These are phyloP conservation scores for Caenorhabditis briggsae DNA, from an alignment of 1,140 invertebrate genomes.

Conservation along the genomic window DNA sequence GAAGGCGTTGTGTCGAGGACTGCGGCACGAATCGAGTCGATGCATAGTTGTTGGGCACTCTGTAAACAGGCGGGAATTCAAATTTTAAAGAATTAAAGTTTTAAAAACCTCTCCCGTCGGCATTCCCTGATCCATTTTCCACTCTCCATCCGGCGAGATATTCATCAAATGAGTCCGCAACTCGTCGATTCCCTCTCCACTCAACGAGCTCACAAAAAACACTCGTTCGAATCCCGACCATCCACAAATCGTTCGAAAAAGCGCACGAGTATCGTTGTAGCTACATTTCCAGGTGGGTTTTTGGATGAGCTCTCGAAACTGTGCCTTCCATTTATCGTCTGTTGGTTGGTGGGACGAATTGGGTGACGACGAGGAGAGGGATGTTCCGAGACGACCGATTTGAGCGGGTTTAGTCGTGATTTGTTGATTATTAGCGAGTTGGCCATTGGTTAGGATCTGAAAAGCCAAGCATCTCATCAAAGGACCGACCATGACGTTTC, in stretches of 20 bases:
- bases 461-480: conserved; percentile 2
- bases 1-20: conserved; percentile 59
- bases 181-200: conserved; percentile 73
- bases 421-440: conserved; percentile 63
- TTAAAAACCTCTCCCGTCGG: conserved; percentile 28
- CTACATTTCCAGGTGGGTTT: conserved; percentile 73
- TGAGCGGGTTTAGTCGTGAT: conserved; percentile 22
- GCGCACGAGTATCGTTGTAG: conserved; percentile 69
- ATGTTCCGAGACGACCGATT: conserved; percentile 61
- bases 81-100: conserved; percentile 42
- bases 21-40: conserved; percentile 63
- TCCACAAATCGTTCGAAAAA: conserved; percentile 70
- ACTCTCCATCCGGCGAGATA: conserved; percentile 57
- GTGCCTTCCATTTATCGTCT: conserved; percentile 72
- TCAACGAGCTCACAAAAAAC: conserved; percentile 66
- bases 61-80: background rate
- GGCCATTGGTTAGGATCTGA: background rate
- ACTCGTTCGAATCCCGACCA: conserved; percentile 71
- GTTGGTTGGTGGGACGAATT: conserved; percentile 36
- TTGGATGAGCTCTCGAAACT: conserved; percentile 70
- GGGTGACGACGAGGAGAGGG: background rate
- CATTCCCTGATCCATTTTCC: conserved; percentile 49
- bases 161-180: conserved; percentile 69
- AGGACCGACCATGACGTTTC: no score
- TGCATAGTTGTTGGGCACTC: conserved; percentile 61